These are phyloP conservation scores for Caenorhabditis sp. DNA, from an alignment of 2,888 invertebrate species.

Conservation along the genomic window DNA sequence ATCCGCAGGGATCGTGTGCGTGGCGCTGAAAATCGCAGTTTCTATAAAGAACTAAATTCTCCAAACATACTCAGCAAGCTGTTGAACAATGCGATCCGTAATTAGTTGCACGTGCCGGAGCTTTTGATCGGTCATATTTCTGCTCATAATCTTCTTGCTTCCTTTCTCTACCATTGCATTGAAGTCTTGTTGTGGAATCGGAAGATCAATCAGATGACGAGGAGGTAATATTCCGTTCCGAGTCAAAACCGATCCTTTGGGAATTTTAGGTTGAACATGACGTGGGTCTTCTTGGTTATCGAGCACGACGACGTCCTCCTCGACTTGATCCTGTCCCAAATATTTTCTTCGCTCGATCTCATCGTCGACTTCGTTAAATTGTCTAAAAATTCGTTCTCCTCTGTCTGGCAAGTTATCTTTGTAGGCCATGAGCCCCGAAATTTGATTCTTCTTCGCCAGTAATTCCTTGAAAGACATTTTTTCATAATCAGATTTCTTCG, in stretches of 20 bases:
- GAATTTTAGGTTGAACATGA: constrained; percentile 42
- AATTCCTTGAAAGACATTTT: constrained; percentile 34
- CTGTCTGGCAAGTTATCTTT: constrained; percentile 40
- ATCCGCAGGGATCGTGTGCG: constrained; percentile 67
- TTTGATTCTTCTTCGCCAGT: constrained; percentile 24
- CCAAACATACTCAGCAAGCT: constrained; percentile 71
- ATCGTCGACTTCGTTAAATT: constrained; percentile 53
- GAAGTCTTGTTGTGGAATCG: constrained; percentile 35
- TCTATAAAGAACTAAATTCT: background rate
- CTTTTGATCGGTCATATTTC: constrained; percentile 79
- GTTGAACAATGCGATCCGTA: constrained; percentile 70
- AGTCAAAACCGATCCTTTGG: constrained; percentile 14
- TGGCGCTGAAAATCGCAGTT: constrained; percentile 61
- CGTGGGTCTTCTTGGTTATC: constrained; percentile 29
- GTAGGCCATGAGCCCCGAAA: constrained; percentile 30
- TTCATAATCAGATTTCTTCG: background rate
- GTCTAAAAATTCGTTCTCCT: constrained; percentile 16
- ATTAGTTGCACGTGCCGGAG: constrained; percentile 60
- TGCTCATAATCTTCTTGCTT: constrained; percentile 77
- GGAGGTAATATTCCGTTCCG: constrained; percentile 40
- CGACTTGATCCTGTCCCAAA: constrained; percentile 8
- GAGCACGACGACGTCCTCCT: constrained; percentile 16
- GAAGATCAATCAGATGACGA: constrained; percentile 39
- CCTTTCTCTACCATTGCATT: constrained; percentile 48
- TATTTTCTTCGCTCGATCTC: constrained; percentile 46